A percentile compares a stretch with the other conserved stretches of the same genome.
Conservation (phyloP, 37 sponge, comb jelly and placozoan species). For the Hormiphora californensis region DNA sequence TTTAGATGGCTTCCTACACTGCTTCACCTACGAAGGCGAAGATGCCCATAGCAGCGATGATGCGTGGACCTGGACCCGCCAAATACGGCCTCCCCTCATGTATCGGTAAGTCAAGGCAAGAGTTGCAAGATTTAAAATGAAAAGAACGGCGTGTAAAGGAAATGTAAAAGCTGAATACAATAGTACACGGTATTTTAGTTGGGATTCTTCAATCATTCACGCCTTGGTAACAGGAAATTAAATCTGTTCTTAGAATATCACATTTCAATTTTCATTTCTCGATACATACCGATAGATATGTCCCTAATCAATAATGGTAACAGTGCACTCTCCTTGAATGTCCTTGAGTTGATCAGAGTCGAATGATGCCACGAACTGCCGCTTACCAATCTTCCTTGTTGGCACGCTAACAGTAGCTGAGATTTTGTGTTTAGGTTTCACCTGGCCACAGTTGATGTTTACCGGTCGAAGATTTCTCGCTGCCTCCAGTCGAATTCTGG, state of each 20-base stretch:
- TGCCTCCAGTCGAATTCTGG: neutral
- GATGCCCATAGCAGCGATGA: slow-evolving; percentile 39
- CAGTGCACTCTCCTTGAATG: neutral
- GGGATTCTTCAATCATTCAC: too few relatives aligned
- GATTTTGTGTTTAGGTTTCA: slow-evolving; percentile 6
- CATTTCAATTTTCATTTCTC: too few relatives aligned
- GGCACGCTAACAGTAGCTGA: neutral
- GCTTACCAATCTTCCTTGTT: neutral
- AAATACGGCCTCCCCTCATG: slow-evolving; percentile 26
- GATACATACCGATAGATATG: too few relatives aligned
- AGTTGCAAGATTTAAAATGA: too few relatives aligned
- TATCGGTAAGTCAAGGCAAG: neutral
- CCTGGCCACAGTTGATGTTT: neutral
- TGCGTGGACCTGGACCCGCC: slow-evolving; percentile 18
- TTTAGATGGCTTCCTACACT: neutral
- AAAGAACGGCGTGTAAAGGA: too few relatives aligned
- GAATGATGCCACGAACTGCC: neutral
- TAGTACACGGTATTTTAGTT: too few relatives aligned
- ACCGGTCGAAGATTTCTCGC: neutral
- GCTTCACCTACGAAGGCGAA: neutral
- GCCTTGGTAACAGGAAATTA: too few relatives aligned
- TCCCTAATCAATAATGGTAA: neutral
- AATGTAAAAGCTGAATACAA: too few relatives aligned
- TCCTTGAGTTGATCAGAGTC: neutral
- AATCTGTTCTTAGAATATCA: too few relatives aligned